Percentiles rank a stretch among this genome's conserved stretches.
These are phyloP conservation scores for Vidua chalybeata DNA, from an alignment of 2,113 vertebrate species.

Conservation along the genomic window DNA sequence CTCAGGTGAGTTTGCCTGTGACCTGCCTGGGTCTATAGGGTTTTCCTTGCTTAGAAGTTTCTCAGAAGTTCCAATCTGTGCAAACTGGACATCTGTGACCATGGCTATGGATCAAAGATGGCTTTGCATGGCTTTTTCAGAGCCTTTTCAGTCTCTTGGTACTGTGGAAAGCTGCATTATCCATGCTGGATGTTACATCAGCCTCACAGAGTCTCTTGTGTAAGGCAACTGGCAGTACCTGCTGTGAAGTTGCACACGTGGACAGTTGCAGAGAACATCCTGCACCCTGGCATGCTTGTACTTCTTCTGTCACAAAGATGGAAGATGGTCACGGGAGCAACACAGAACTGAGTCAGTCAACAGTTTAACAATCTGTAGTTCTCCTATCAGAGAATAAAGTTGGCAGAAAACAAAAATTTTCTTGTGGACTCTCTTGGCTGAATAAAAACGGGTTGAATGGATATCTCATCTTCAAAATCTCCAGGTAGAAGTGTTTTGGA, in stretches of 20 bases:
- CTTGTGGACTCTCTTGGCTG: background rate
- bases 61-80: background rate
- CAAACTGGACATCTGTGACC: background rate
- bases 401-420: background rate
- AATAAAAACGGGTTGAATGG: background rate
- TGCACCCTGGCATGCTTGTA: background rate
- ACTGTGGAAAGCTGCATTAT: background rate
- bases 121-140: background rate
- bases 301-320: background rate
- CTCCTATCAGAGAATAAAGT: background rate
- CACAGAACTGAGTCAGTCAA: background rate
- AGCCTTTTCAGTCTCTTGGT: background rate
- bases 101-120: background rate
- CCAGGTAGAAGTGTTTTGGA: background rate
- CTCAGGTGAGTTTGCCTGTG: background rate
- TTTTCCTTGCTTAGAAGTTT: background rate
- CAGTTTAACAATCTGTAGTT: background rate
- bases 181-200: background rate
- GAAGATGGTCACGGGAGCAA: background rate
- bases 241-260: background rate
- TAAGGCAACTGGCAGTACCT: background rate
- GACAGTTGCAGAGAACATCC: background rate
- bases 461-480: background rate
- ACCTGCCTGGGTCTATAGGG: background rate
- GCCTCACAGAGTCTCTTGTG: background rate